A percentile compares a stretch with the other conserved stretches of the same genome.
Conservation (phyloP, 2,113 vertebrate species). For the Otolemur garnettii region DNA sequence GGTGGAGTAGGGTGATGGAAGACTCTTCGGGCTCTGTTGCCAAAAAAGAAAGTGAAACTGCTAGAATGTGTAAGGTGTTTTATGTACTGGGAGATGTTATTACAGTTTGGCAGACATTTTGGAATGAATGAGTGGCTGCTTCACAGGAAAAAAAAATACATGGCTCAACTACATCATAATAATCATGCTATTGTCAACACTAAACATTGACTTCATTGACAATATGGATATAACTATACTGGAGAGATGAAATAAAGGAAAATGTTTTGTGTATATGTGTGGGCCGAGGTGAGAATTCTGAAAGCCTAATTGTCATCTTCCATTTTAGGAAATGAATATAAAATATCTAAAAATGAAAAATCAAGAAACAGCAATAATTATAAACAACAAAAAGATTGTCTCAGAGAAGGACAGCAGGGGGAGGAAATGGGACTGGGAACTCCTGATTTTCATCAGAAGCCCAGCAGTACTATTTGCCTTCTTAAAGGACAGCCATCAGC, state of each 20-base stretch:
- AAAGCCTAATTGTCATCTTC: background rate
- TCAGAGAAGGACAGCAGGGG: background rate
- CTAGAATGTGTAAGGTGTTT: background rate
- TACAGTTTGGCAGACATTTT: background rate
- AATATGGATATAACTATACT: background rate
- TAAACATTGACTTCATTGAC: slow-evolving; percentile 37
- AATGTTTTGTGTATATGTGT: background rate
- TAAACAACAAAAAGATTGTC: background rate
- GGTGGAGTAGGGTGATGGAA: background rate
- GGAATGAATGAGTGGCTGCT: background rate
- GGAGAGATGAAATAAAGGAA: background rate
- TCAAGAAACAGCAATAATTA: slow-evolving; percentile 7
- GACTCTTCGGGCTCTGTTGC: background rate
- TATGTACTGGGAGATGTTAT: background rate
- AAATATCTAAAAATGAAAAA: slow-evolving; percentile 37
- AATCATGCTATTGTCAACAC: slow-evolving; percentile 39
- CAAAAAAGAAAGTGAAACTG: background rate
- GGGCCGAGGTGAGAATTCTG: background rate
- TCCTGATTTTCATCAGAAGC: background rate
- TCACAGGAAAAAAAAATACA: background rate
- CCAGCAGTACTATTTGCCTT: background rate
- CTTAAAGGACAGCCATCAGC: background rate
- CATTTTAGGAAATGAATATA: slow-evolving; percentile 19
- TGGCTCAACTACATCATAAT: slow-evolving; percentile 29
- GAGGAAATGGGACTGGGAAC: background rate